These are phyloP conservation scores for Parnassius glacialis DNA, from an alignment of 2,888 invertebrate genomes.

Conservation along the genomic window DNA sequence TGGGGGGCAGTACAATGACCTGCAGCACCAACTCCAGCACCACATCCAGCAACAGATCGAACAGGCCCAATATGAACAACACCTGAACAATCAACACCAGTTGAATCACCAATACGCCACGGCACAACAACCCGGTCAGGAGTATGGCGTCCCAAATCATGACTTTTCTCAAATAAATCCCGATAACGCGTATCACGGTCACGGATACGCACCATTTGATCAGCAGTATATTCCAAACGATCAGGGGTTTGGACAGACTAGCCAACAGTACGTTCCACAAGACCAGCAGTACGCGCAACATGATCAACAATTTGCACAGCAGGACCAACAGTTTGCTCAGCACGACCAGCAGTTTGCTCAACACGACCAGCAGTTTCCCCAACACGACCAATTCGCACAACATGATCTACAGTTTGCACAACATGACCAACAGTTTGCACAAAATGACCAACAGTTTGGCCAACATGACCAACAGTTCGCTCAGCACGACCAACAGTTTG, in stretches of 20 bases:
- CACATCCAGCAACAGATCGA: slow-evolving; percentile 69
- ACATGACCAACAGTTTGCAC: slow-evolving; percentile 28
- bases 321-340: slow-evolving; percentile 32
- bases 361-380: slow-evolving; percentile 25
- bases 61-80: slow-evolving; percentile 50
- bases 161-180: slow-evolving; percentile 33
- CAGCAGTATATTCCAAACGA: slow-evolving; percentile 26
- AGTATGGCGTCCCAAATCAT: slow-evolving; percentile 34
- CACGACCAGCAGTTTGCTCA: slow-evolving; percentile 30
- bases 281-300: slow-evolving; percentile 34
- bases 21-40: slow-evolving; percentile 62
- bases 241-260: slow-evolving; percentile 30
- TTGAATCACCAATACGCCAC: slow-evolving; percentile 40
- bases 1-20: slow-evolving; percentile 54
- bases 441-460: slow-evolving; percentile 33
- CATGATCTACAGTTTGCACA: slow-evolving; percentile 36
- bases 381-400: slow-evolving; percentile 34
- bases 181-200: slow-evolving; percentile 30
- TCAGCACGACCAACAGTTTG: slow-evolving; percentile 40
- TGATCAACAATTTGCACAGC: slow-evolving; percentile 33
- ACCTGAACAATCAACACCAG: slow-evolving; percentile 41
- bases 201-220: slow-evolving; percentile 29
- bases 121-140: slow-evolving; percentile 34
- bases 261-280: slow-evolving; percentile 32
- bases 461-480: slow-evolving; percentile 33